A percentile compares a stretch with the other conserved stretches of the same genome.
Evolutionary conservation across 1,140 invertebrate species (phyloP).

Genomic region (Thaumatotibia leucotreta): DNA sequence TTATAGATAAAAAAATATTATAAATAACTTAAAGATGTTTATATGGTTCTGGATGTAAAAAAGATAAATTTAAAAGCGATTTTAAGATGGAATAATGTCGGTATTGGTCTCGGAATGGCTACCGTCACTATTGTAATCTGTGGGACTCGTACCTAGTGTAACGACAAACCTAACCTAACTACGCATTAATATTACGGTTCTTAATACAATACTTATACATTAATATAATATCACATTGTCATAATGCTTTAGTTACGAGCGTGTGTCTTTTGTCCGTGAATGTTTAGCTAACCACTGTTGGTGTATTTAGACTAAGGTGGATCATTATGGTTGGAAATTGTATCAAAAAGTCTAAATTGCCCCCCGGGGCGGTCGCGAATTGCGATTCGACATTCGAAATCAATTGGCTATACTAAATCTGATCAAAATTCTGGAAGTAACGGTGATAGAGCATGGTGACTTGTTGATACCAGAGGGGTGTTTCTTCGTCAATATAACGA

Average conservation of each 20-base stretch:
- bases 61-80: slow-evolving; percentile 71
- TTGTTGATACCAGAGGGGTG: slow-evolving; percentile 75
- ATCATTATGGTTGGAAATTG: slow-evolving; percentile 56
- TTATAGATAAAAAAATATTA: slow-evolving; percentile 76
- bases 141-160: slow-evolving; percentile 63
- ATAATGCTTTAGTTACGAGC: slow-evolving; percentile 77
- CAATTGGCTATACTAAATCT: slow-evolving; percentile 64
- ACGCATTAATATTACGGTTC: slow-evolving; percentile 74
- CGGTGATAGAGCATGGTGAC: slow-evolving; percentile 54
- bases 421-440: slow-evolving; percentile 60
- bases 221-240: slow-evolving; percentile 76
- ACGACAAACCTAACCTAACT: slow-evolving; percentile 70
- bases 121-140: slow-evolving; percentile 73
- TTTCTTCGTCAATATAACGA: slow-evolving; percentile 77
- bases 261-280: slow-evolving; percentile 77
- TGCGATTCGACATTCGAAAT: slow-evolving; percentile 46
- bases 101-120: slow-evolving; percentile 71
- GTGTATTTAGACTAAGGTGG: slow-evolving; percentile 70
- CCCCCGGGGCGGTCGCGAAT: slow-evolving; percentile 28
- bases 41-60: slow-evolving; percentile 78
- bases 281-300: slow-evolving; percentile 75
- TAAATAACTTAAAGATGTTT: slow-evolving; percentile 77
- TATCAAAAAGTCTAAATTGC: slow-evolving; percentile 47
- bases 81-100: slow-evolving; percentile 69
- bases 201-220: slow-evolving; percentile 72